phyloP scores from a whole-genome alignment of 2,797 vertebrate species.

The Crenichthys baileyi region DNA sequence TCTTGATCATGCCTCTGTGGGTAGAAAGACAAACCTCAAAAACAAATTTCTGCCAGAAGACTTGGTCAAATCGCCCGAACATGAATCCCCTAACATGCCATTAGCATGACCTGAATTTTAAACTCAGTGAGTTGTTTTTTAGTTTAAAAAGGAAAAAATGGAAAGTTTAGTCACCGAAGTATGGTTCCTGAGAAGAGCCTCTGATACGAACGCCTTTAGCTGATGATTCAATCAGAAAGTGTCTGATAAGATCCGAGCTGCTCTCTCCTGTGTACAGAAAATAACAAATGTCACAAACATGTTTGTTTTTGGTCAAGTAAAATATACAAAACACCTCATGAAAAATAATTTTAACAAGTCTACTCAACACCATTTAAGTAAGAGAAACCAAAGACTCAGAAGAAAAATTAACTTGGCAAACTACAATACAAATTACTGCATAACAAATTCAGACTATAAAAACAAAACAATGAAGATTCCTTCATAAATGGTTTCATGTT shows the following conservation, averaged over 20 bases:
- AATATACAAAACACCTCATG: background rate
- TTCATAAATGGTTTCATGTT: no score
- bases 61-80: background rate
- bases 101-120: background rate
- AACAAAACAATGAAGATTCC: background rate
- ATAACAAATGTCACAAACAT: constrained; percentile 18
- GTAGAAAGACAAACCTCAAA: background rate
- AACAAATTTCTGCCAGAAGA: background rate
- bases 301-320: background rate
- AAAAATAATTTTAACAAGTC: background rate
- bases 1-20: background rate
- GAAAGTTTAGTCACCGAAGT: constrained; percentile 84
- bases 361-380: background rate
- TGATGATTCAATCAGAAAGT: constrained; percentile 93
- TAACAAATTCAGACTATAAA: background rate
- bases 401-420: no score
- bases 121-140: background rate
- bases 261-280: constrained; percentile 52
- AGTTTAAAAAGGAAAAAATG: background rate
- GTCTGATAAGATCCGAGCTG: constrained; percentile 77
- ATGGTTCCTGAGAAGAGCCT: constrained; percentile 88
- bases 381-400: background rate
- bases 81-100: background rate
- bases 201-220: constrained; percentile 89
- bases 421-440: background rate